phyloP scores from a whole-genome alignment of 2,113 vertebrate species.

The Coregonus clupeaformis region DNA sequence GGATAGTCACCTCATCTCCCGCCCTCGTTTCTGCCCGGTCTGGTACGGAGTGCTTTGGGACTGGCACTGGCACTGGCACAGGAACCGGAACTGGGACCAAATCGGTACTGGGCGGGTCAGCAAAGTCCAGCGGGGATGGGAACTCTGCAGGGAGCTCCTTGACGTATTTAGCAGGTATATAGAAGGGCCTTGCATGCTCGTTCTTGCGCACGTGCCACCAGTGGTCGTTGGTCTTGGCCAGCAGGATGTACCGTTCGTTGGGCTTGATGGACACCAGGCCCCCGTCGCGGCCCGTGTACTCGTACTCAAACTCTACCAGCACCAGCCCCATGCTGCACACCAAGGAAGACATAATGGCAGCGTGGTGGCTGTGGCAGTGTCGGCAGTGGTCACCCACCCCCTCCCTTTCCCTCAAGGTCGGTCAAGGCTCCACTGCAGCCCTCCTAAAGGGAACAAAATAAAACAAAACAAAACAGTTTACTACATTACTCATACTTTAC shows the following conservation, averaged over 20 bases:
- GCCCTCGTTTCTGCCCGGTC: conserved; percentile 46
- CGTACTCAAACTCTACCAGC: conserved; percentile 88
- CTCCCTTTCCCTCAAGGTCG: conserved; percentile 23
- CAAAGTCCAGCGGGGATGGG: conserved; percentile 63
- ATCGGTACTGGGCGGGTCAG: conserved; percentile 33
- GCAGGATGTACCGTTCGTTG: conserved; percentile 87
- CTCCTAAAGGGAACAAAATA: conserved; percentile 22
- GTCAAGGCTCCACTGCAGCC: conserved; percentile 51
- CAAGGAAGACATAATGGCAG: conserved; percentile 44
- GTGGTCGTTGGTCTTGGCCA: conserved; percentile 87
- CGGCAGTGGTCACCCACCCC: conserved; percentile 5
- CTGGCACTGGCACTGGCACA: neutral
- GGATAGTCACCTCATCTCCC: conserved; percentile 66
- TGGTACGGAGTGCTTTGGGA: conserved; percentile 39
- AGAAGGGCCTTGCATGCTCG: conserved; percentile 79
- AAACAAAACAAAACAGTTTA: no score
- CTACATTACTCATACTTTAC: no score
- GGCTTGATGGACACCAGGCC: conserved; percentile 84
- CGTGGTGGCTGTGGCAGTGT: conserved; percentile 8
- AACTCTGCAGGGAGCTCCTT: conserved; percentile 77
- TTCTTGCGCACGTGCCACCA: conserved; percentile 91
- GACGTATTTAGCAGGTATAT: conserved; percentile 92
- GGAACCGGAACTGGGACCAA: neutral
- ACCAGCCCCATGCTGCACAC: conserved; percentile 77
- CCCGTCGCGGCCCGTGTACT: conserved; percentile 86